Percentiles rank a stretch among this genome's conserved stretches.
These are phyloP conservation scores for Morbakka virulenta DNA, from an alignment of 30 jellyfish, hydroid and myxozoan genomes.

Conservation along the genomic window DNA sequence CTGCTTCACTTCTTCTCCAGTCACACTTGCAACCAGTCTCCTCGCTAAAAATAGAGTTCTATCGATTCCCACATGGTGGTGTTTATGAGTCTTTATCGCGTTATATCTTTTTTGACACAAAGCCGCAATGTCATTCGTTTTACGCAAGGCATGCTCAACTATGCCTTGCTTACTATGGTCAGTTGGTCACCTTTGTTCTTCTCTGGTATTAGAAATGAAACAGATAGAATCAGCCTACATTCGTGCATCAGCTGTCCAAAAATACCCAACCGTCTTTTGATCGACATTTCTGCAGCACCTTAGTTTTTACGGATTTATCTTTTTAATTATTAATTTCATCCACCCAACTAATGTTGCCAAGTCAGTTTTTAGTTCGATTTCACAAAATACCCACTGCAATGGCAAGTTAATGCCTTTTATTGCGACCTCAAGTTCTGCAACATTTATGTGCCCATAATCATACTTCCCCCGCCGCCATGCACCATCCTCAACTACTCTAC, in stretches of 20 bases:
- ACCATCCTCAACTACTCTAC: too few species aligned
- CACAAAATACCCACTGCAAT: slow-evolving; percentile 1
- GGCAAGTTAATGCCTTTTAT: slow-evolving; percentile 32
- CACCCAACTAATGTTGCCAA: slow-evolving; percentile 20
- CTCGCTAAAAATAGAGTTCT: not conserved
- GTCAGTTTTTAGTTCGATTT: slow-evolving; percentile 11
- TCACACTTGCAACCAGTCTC: slow-evolving; percentile 5
- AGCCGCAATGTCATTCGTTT: too few species aligned
- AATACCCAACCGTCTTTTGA: too few species aligned
- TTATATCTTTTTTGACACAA: slow-evolving; percentile 1
- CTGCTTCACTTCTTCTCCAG: slow-evolving; percentile 10
- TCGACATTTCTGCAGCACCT: slow-evolving; percentile 21
- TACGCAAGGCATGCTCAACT: not conserved
- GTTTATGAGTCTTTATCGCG: not conserved
- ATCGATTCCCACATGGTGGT: slow-evolving; percentile 30
- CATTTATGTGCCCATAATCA: slow-evolving; percentile 10
- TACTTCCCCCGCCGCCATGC: slow-evolving; percentile 30
- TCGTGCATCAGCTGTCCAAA: too few species aligned
- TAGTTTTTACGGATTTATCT: too few species aligned
- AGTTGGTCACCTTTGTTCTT: too few species aligned
- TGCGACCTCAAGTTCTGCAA: too few species aligned
- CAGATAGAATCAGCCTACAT: too few species aligned
- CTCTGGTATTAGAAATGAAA: too few species aligned
- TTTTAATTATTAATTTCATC: not conserved
- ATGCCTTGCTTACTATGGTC: slow-evolving; percentile 21